These are phyloP conservation scores for Sakesphorus luctuosus DNA, from an alignment of 2,113 vertebrate genomes.

Conservation along the genomic window DNA sequence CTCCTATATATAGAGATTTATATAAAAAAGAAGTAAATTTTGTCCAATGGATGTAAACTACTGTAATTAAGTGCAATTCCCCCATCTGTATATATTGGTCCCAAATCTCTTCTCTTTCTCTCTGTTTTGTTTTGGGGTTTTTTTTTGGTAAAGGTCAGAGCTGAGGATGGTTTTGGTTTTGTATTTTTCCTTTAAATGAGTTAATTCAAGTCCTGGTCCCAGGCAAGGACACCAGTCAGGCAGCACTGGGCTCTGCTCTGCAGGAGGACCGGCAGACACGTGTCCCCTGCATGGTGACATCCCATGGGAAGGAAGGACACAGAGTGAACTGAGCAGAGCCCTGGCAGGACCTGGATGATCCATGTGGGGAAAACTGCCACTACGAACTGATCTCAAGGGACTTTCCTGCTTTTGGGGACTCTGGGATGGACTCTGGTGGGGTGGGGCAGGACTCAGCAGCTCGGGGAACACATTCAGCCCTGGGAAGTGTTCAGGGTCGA, in stretches of 20 bases:
- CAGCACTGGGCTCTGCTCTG: neutral
- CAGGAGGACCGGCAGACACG: neutral
- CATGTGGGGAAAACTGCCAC: rapidly evolving
- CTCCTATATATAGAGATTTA: slow-evolving; percentile 70
- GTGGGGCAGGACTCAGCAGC: neutral
- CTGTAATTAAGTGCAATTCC: slow-evolving; percentile 84
- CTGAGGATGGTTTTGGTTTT: slow-evolving; percentile 30
- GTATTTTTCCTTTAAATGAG: neutral
- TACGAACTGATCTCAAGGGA: rapidly evolving
- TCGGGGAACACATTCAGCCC: rapidly evolving
- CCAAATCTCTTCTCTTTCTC: neutral
- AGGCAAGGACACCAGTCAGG: neutral
- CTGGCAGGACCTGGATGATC: neutral
- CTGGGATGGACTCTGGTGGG: neutral
- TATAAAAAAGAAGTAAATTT: slow-evolving; percentile 79
- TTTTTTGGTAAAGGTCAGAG: slow-evolving; percentile 69
- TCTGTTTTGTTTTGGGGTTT: neutral
- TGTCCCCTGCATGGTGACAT: neutral
- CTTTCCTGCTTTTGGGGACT: neutral
- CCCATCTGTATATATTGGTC: slow-evolving; percentile 74
- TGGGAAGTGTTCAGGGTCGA: rapidly evolving
- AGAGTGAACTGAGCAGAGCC: rapidly evolving
- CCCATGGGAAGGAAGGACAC: neutral
- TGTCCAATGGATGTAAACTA: slow-evolving; percentile 81
- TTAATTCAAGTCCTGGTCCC: neutral